A percentile compares a stretch with the other conserved stretches of the same genome.
These are phyloP conservation scores for Microctenopoma stevenorrisi DNA, from an alignment of 2,797 vertebrate species.

Conservation along the genomic window DNA sequence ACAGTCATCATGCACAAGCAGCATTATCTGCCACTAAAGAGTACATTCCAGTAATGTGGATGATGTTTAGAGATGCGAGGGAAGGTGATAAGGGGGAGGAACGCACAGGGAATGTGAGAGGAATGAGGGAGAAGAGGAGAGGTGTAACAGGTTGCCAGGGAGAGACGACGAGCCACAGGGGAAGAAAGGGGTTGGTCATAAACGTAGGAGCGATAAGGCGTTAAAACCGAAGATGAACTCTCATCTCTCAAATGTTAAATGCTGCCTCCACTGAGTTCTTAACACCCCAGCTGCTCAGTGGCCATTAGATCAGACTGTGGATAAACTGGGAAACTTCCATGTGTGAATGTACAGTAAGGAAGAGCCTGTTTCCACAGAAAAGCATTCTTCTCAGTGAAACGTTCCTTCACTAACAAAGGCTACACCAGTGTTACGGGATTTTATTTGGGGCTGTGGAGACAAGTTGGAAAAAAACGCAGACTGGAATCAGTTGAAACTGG, in stretches of 20 bases:
- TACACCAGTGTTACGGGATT: background rate
- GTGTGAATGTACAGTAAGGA: slow-evolving; percentile 3
- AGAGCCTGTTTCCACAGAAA: slow-evolving; percentile 1
- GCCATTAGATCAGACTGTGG: slow-evolving; percentile 1
- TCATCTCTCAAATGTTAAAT: background rate
- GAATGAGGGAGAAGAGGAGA: slow-evolving; percentile 60
- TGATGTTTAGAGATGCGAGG: slow-evolving; percentile 40
- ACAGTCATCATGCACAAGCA: slow-evolving; percentile 51
- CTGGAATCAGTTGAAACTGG: background rate
- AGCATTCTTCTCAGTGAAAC: background rate
- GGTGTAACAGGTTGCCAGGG: slow-evolving; percentile 56
- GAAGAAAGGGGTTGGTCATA: background rate
- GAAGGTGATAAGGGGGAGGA: slow-evolving; percentile 41
- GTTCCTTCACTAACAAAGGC: background rate
- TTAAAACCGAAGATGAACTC: slow-evolving; percentile 21
- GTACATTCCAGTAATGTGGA: slow-evolving; percentile 47
- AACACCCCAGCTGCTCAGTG: background rate
- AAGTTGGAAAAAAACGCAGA: background rate
- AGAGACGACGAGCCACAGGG: slow-evolving; percentile 21
- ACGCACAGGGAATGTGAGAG: slow-evolving; percentile 21
- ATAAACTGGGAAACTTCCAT: background rate
- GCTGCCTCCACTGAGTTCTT: too few relatives aligned
- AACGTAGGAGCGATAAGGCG: slow-evolving; percentile 23
- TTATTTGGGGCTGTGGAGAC: background rate
- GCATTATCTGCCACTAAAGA: slow-evolving; percentile 41